phyloP scores from a whole-genome alignment of 2,797 vertebrate species.

The Cottoperca gobio region DNA sequence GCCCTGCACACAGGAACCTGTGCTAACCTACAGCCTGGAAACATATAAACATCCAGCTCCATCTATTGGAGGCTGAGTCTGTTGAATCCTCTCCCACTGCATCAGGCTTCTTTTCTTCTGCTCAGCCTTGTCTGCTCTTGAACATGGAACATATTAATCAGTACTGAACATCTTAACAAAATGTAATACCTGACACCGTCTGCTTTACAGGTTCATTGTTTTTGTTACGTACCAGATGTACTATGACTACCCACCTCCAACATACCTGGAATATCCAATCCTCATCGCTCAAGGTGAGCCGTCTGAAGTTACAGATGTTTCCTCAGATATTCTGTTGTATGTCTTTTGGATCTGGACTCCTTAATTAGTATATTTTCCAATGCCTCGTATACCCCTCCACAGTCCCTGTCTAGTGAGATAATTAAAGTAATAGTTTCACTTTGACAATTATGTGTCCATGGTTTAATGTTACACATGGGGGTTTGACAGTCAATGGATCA shows the following conservation, averaged over 20 bases:
- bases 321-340: not conserved
- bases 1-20: not conserved
- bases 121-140: not conserved
- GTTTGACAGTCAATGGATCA: conserved; percentile 3
- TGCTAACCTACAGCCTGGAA: not conserved
- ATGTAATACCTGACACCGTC: not conserved
- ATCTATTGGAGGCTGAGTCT: not conserved
- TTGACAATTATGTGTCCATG: not conserved
- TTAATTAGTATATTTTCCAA: not conserved
- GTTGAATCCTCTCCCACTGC: fast-evolving
- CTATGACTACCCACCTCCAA: conserved; percentile 91
- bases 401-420: not conserved
- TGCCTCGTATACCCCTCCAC: not conserved
- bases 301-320: not conserved
- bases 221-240: conserved; percentile 95
- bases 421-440: not conserved
- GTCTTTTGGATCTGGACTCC: not conserved
- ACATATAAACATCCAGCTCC: not conserved
- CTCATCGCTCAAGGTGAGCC: conserved; percentile 93
- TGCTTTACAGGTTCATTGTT: conserved; percentile 88
- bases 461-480: not conserved
- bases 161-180: not conserved
- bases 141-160: not conserved
- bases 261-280: conserved; percentile 95
- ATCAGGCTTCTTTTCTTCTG: not conserved